These are phyloP conservation scores for Panagrolaimus sp. DNA, from an alignment of 1,140 invertebrate genomes.

Conservation along the genomic window DNA sequence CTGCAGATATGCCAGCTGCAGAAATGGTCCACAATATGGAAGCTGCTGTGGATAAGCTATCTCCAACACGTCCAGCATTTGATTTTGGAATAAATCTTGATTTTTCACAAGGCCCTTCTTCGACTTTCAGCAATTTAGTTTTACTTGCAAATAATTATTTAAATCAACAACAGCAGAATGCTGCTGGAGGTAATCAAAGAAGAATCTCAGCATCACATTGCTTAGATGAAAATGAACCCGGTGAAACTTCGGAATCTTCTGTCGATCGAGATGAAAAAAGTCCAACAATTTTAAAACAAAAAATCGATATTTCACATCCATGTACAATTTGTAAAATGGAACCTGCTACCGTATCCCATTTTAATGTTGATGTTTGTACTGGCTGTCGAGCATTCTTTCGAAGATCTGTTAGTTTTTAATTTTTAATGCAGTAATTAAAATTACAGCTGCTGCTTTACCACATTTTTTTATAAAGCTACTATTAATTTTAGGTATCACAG, in stretches of 20 bases:
- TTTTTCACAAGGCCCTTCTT: background rate
- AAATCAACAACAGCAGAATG: background rate
- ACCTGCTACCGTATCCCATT: constrained; percentile 15
- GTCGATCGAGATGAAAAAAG: background rate
- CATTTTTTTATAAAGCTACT: no score
- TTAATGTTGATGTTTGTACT: constrained; percentile 17
- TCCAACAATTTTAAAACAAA: background rate
- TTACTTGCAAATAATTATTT: constrained; percentile 6
- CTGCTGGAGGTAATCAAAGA: background rate
- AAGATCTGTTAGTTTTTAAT: constrained; percentile 2
- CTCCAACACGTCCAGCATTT: no score
- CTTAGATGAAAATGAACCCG: background rate
- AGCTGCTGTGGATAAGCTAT: no score
- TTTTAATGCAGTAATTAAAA: no score
- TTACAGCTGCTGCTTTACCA: no score
- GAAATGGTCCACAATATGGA: no score
- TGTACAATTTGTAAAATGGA: constrained; percentile 20
- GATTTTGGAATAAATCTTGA: background rate
- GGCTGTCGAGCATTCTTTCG: constrained; percentile 18
- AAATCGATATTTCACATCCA: background rate
- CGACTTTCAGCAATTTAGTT: background rate
- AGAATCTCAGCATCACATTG: background rate
- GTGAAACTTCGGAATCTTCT: background rate
- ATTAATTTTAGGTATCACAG: no score
- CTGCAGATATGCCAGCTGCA: no score